Conservation (phyloP, 2,797 vertebrate species). For the Hemibagrus guttatus region DNA sequence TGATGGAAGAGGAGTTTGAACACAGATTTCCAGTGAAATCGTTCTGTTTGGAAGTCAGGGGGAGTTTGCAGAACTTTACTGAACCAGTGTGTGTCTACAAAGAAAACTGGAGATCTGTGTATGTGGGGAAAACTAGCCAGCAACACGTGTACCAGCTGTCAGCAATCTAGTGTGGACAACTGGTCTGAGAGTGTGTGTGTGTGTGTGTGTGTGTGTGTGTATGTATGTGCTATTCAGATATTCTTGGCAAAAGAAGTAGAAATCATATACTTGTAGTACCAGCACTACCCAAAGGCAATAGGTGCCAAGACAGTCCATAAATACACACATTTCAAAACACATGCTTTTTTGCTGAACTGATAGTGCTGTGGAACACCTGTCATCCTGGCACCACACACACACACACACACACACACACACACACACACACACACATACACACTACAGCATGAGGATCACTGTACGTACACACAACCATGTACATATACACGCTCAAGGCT, state of each 20-base stretch:
- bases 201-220: conserved; percentile 45
- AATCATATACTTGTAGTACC: conserved; percentile 49
- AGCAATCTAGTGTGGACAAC: conserved; percentile 37
- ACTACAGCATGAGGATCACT: background rate
- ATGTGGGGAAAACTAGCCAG: conserved; percentile 23
- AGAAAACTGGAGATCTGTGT: conserved; percentile 4
- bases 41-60: background rate
- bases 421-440: conserved; percentile 14
- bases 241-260: conserved; percentile 54
- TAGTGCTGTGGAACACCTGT: conserved; percentile 8
- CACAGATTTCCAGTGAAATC: background rate
- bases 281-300: conserved; percentile 58
- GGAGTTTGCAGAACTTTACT: background rate
- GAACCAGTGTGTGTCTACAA: background rate
- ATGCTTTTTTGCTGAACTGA: conserved; percentile 1
- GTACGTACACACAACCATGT: conserved; percentile 12
- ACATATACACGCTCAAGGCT: conserved; percentile 3
- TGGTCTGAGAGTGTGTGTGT: conserved; percentile 29
- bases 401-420: conserved; percentile 3
- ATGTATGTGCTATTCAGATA: conserved; percentile 37
- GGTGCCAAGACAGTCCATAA: conserved; percentile 48
- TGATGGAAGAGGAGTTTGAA: conserved; percentile 1
- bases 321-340: conserved; percentile 40
- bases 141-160: conserved; percentile 23
- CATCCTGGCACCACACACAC: conserved; percentile 20